A percentile compares a stretch with the other conserved stretches of the same genome.
phyloP scores from a whole-genome alignment of 2,888 invertebrate species.

The Doris montereyensis region DNA sequence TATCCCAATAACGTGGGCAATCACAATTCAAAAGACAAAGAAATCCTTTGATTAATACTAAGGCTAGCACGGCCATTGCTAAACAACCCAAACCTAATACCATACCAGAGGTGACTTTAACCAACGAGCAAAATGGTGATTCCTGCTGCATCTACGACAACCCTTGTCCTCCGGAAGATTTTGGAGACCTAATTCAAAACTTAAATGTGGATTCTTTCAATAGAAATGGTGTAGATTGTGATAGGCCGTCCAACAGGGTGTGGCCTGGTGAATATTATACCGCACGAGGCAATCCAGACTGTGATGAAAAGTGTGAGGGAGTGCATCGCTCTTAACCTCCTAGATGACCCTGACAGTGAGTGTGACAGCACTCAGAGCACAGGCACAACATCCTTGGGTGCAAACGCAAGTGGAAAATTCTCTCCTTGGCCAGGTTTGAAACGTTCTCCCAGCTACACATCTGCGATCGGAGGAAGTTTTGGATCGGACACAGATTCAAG shows the following conservation, averaged over 20 bases:
- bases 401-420: background rate
- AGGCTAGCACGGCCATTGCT: background rate
- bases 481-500: constrained; percentile 11
- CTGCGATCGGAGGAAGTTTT: constrained; percentile 48
- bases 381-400: constrained; percentile 1
- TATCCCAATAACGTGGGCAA: background rate
- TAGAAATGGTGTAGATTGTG: too few relatives aligned
- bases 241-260: too few relatives aligned
- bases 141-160: background rate
- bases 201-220: too few relatives aligned
- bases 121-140: background rate
- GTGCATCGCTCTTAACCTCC: constrained; percentile 13
- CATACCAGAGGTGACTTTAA: background rate
- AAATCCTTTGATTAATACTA: too few relatives aligned
- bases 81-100: background rate
- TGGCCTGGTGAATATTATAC: too few relatives aligned
- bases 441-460: constrained; percentile 57
- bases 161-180: too few relatives aligned
- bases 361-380: constrained; percentile 8
- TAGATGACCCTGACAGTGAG: constrained; percentile 39
- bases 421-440: constrained; percentile 33
- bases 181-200: too few relatives aligned
- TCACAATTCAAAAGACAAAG: too few relatives aligned
- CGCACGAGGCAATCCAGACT: too few relatives aligned
- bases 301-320: too few relatives aligned